Evolutionary conservation across 2,797 vertebrate genomes (phyloP).

Genomic region (Prionace glauca): DNA sequence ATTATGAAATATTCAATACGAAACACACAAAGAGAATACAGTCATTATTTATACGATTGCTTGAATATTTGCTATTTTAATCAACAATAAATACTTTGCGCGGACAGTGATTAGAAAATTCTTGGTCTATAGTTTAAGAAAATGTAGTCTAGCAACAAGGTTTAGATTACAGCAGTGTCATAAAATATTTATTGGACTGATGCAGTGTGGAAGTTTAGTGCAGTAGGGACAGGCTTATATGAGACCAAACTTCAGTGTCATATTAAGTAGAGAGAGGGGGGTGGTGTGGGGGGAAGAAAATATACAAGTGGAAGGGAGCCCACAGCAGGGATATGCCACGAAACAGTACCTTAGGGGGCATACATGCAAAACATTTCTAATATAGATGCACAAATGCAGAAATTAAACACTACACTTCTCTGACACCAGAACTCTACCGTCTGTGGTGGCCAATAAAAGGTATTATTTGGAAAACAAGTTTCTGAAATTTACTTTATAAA

Average conservation of each 20-base stretch:
- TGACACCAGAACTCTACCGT: neutral
- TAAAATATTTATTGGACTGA: too few species aligned
- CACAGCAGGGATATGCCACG: neutral
- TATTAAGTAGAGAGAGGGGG: neutral
- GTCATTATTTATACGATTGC: neutral
- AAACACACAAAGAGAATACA: too few species aligned
- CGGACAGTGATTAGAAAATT: neutral
- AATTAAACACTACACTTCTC: neutral
- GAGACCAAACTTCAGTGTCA: neutral
- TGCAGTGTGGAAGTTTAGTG: neutral
- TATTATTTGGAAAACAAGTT: neutral
- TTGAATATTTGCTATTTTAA: neutral
- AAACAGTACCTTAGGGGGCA: too few species aligned
- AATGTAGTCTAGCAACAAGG: neutral
- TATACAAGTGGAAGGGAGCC: neutral
- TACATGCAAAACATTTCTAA: neutral
- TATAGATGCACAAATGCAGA: neutral
- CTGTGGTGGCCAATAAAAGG: neutral
- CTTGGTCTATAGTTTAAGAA: neutral
- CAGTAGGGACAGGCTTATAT: neutral
- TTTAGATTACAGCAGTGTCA: neutral
- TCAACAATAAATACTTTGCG: neutral
- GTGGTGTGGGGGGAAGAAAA: too few species aligned
- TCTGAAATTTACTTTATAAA: neutral
- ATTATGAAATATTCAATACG: neutral